Evolutionary conservation across 92 coral and sea anemone genomes (phyloP).

Genomic region (Blastomussa wellsi): DNA sequence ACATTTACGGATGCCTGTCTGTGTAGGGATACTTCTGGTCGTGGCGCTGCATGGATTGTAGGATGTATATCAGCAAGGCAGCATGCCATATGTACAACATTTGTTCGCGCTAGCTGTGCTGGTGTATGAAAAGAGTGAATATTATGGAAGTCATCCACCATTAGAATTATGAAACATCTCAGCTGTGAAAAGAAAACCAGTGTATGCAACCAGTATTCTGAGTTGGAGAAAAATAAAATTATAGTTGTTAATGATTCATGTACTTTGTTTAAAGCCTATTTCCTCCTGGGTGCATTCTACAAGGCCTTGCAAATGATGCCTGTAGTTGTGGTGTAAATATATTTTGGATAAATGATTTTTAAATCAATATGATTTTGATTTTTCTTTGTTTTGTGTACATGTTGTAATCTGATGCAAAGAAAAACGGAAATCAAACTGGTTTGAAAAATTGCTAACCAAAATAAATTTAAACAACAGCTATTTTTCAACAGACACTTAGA

Average conservation of each 20-base stretch:
- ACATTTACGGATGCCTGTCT: background rate
- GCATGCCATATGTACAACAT: conserved; percentile 19
- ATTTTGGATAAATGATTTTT: too few relatives aligned
- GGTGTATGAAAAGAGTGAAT: conserved; percentile 18
- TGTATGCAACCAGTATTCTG: background rate
- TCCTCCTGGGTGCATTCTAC: too few relatives aligned
- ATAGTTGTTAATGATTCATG: too few relatives aligned
- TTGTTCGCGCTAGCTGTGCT: background rate
- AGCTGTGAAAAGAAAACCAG: conserved; percentile 16
- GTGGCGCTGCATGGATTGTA: background rate
- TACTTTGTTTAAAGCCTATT: too few relatives aligned
- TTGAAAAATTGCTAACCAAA: too few relatives aligned
- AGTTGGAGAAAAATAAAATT: background rate
- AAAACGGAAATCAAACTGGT: too few relatives aligned
- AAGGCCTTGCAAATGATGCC: too few relatives aligned
- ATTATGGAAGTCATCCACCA: conserved; percentile 25
- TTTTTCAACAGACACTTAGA: background rate
- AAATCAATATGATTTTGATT: too few relatives aligned
- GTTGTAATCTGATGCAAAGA: too few relatives aligned
- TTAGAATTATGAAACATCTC: conserved; percentile 17
- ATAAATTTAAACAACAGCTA: background rate
- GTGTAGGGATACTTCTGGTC: background rate
- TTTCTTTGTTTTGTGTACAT: too few relatives aligned
- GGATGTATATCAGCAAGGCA: conserved; percentile 18
- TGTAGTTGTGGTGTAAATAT: too few relatives aligned